Evolutionary conservation across 2,888 invertebrate genomes (phyloP).

Genomic region (Seira sanloemensis): DNA sequence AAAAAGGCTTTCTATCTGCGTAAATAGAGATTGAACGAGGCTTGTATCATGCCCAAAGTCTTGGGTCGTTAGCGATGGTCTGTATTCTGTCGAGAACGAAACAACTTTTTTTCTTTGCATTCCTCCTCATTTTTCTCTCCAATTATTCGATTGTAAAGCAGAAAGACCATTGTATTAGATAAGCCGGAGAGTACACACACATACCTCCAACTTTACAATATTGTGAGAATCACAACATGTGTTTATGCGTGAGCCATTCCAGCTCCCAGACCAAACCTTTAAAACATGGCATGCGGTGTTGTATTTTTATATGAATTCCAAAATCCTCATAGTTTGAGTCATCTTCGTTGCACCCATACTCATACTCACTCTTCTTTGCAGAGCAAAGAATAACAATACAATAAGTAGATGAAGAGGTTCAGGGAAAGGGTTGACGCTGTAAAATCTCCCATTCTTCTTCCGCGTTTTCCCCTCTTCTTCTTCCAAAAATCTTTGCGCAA

Average conservation of each 20-base stretch:
- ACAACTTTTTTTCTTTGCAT: slow-evolving; percentile 12
- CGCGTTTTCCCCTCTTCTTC: background rate
- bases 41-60: background rate
- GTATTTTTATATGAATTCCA: too few species aligned
- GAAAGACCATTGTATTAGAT: slow-evolving; percentile 9
- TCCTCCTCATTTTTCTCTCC: background rate
- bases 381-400: background rate
- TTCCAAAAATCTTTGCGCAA: slow-evolving; percentile 35
- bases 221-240: slow-evolving; percentile 45
- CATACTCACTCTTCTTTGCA: background rate
- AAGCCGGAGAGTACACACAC: slow-evolving; percentile 45
- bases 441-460: background rate
- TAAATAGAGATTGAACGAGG: background rate
- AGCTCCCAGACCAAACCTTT: background rate
- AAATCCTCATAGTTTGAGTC: too few species aligned
- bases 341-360: too few species aligned
- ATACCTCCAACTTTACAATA: slow-evolving; percentile 24
- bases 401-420: background rate
- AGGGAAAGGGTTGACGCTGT: background rate
- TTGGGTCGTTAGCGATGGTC: background rate
- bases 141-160: background rate
- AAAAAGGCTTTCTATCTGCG: slow-evolving; percentile 21
- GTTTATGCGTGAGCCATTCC: background rate
- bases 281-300: too few species aligned
- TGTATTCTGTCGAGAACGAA: background rate